Evolutionary conservation across 2,888 invertebrate species (phyloP).

Genomic region (Steinernema hermaphroditum): DNA sequence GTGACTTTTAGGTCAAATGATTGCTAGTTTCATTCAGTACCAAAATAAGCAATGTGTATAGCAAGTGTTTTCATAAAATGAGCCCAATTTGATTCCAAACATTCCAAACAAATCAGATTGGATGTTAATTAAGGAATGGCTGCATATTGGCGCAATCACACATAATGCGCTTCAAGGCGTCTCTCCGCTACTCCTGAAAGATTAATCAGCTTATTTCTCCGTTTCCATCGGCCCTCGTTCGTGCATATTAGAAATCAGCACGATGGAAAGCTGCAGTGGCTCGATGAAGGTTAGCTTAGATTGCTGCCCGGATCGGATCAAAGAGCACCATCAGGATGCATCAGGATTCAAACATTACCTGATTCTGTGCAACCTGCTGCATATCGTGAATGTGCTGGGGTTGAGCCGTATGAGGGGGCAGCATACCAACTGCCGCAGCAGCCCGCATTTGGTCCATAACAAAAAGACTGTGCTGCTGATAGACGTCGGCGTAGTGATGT

Average conservation of each 20-base stretch:
- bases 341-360: not conserved
- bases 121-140: conserved; percentile 20
- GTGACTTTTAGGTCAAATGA: no score
- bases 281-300: no score
- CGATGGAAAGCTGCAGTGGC: not conserved
- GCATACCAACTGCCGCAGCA: conserved; percentile 4
- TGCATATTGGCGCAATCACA: conserved; percentile 14
- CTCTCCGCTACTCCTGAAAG: conserved; percentile 13
- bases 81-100: no score
- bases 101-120: conserved; percentile 12
- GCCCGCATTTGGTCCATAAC: conserved; percentile 17
- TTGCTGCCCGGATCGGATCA: no score
- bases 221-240: not conserved
- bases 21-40: no score
- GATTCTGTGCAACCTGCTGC: not conserved
- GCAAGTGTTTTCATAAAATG: no score
- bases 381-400: conserved; percentile 13
- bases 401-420: conserved; percentile 2
- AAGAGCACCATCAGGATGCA: no score
- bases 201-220: conserved; percentile 23
- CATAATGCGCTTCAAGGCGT: not conserved
- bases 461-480: conserved; percentile 8
- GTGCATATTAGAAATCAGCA: conserved; percentile 6
- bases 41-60: no score
- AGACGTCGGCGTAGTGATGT: conserved; percentile 16